A percentile compares a stretch with the other conserved stretches of the same genome.
Conservation (phyloP, 2,113 vertebrate genomes). For the Anarrhichthys ocellatus region DNA sequence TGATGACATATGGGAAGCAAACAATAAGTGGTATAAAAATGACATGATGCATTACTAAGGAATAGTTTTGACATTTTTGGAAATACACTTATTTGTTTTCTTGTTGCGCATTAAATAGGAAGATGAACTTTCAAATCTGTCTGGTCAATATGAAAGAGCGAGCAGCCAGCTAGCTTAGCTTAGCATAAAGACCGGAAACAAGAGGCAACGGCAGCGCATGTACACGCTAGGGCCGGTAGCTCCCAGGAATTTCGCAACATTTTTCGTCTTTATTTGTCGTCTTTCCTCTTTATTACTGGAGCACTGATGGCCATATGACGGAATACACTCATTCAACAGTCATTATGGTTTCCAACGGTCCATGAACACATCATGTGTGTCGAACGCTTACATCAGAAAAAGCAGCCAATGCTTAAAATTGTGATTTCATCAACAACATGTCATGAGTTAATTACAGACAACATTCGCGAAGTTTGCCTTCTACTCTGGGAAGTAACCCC, state of each 20-base stretch:
- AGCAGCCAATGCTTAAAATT: background rate
- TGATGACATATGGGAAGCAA: background rate
- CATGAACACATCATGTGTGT: background rate
- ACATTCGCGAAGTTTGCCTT: background rate
- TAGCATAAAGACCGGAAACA: background rate
- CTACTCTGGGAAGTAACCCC: background rate
- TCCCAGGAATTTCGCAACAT: too few relatives aligned
- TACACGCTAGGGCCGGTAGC: too few relatives aligned
- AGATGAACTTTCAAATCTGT: background rate
- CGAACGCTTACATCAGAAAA: background rate
- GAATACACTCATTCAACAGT: too few relatives aligned
- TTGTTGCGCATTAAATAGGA: background rate
- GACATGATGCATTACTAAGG: background rate
- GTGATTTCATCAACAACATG: background rate
- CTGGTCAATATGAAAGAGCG: background rate
- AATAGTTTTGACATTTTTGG: background rate
- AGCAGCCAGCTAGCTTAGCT: background rate
- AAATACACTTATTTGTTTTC: background rate
- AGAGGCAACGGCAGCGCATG: background rate
- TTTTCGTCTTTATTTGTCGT: too few relatives aligned
- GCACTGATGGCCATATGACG: too few relatives aligned
- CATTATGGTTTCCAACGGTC: background rate
- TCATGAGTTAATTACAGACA: background rate
- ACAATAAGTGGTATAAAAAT: background rate
- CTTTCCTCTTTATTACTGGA: too few relatives aligned